Base-by-base conservation (phyloP, 2,113 vertebrate genomes). In the Mionectes macconnelli region DNA sequence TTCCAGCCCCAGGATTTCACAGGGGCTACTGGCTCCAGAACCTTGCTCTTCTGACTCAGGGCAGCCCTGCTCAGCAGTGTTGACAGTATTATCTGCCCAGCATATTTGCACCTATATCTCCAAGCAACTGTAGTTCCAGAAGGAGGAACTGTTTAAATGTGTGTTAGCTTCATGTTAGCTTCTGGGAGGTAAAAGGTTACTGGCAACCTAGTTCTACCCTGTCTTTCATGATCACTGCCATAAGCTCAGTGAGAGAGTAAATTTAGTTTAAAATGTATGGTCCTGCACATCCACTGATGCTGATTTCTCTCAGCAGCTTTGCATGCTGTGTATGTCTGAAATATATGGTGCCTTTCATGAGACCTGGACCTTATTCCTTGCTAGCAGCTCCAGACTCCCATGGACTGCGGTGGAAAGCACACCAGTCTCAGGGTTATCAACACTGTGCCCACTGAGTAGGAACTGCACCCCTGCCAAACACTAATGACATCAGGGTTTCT, bases 391-490 rank as follows among this genome's bases (percentile, higher is more conserved):
- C 37, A 20, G 62, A 5, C 52, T 75, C 37, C 81, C 66, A 25
- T 3, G 12, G 53, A 25, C 8, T 24, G 40, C 57, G 15, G 1
- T 8, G 33, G 55, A 57, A 67, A 74, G 64, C 28, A 13, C 40
- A 67, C 7, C 80, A 70, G 44, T 21, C 64, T 31, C 4, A 3
- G 44, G 44, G 33, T n/a, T 21, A 45, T 21, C 23, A 20, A 33
- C 0, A 2, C 40, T 45, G 33, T 15, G 40, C 21, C 8, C 0
- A 0, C 18, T 0, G 2, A 9, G 1, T 2, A 55, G 44, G 49
- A 66, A 7, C 35, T n/a, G 55, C 73, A 73, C 35, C 17, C 14
- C 30, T 5, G 2, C 23, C 52, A 50, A 37, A 66, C 14, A 47
- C 39, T 37, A 21, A 4, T 0, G 5, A 1, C 40, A 47, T 2